These are phyloP conservation scores for Apogon hyalosoma DNA, from an alignment of 2,797 vertebrate genomes.

Conservation along the genomic window DNA sequence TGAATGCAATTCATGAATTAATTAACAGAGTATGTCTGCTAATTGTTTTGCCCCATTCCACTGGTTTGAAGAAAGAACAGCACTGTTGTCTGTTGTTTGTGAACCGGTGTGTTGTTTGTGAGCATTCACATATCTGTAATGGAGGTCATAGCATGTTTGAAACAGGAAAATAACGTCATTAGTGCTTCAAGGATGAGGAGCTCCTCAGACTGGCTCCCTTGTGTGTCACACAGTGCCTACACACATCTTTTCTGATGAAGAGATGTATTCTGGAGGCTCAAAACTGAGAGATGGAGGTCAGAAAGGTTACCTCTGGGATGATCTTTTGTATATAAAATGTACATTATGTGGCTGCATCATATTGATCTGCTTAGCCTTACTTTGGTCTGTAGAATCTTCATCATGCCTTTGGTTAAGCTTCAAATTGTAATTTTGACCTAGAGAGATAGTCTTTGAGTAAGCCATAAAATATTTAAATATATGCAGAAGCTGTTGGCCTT, in stretches of 20 bases:
- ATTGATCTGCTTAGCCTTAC: neutral
- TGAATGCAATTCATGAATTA: neutral
- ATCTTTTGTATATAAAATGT: too few species aligned
- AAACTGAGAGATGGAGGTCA: slow-evolving; percentile 14
- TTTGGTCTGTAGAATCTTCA: neutral
- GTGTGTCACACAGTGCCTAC: neutral
- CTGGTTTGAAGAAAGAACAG: neutral
- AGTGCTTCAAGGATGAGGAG: neutral
- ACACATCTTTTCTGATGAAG: neutral
- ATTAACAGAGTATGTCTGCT: neutral
- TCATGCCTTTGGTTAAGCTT: neutral
- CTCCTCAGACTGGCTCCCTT: too few species aligned
- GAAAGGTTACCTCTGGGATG: slow-evolving; percentile 12
- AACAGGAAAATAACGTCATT: neutral
- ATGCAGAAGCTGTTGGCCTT: slow-evolving; percentile 1
- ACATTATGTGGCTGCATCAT: too few species aligned
- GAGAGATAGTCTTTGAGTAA: neutral
- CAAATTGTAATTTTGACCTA: neutral
- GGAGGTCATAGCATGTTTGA: neutral
- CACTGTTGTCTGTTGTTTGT: neutral
- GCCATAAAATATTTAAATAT: slow-evolving; percentile 7
- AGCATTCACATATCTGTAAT: neutral
- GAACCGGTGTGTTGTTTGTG: neutral
- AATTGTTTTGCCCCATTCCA: neutral
- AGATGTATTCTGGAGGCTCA: neutral